Conservation (phyloP, 92 coral and sea anemone species). For the Umimayanthus chanpuru region DNA sequence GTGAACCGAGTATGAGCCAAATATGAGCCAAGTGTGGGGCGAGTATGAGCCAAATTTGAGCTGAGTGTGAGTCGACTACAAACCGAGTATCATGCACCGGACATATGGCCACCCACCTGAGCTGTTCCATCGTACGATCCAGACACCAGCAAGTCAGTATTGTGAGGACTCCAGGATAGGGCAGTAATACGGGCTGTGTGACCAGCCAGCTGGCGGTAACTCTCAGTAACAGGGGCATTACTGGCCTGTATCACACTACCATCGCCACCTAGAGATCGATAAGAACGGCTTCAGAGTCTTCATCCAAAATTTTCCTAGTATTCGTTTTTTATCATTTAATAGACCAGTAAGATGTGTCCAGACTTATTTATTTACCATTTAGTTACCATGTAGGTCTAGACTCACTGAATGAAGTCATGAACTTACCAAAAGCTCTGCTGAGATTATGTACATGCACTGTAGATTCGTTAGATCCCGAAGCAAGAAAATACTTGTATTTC, state of each 20-base stretch:
- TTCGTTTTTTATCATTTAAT: background rate
- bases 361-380: background rate
- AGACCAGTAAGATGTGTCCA: background rate
- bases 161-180: constrained; percentile 96
- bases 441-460: constrained; percentile 86
- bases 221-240: constrained; percentile 64
- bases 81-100: background rate
- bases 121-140: constrained; percentile 97
- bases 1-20: too few relatives aligned
- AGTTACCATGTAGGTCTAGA: too few relatives aligned
- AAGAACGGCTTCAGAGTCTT: background rate
- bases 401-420: too few relatives aligned
- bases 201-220: constrained; percentile 85
- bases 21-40: too few relatives aligned
- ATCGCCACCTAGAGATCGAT: constrained; percentile 13
- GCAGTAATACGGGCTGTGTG: constrained; percentile 91
- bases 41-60: too few relatives aligned
- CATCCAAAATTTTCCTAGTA: background rate
- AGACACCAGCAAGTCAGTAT: constrained; percentile 71
- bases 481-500: constrained; percentile 66
- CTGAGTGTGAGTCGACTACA: too few relatives aligned
- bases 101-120: constrained; percentile 61
- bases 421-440: constrained; percentile 56
- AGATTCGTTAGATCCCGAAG: constrained; percentile 92
- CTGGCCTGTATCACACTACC: constrained; percentile 18